These are phyloP conservation scores for Opisthograptis luteolata DNA, from an alignment of 2,888 invertebrate species.

Conservation along the genomic window DNA sequence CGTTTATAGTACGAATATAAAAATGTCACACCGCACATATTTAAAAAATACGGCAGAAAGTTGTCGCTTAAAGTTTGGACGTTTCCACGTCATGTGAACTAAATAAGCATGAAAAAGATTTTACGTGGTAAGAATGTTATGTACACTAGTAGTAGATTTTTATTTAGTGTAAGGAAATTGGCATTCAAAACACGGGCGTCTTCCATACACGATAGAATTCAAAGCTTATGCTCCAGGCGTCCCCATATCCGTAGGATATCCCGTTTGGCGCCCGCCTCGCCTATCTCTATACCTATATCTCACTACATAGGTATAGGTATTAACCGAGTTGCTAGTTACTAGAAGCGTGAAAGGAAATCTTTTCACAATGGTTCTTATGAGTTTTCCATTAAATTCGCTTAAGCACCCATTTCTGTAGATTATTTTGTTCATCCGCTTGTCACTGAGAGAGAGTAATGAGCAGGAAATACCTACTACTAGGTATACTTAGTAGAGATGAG, in stretches of 20 bases:
- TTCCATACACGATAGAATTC: conserved; percentile 20
- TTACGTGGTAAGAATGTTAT: conserved; percentile 18
- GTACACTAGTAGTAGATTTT: conserved; percentile 9
- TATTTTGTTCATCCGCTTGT: no score
- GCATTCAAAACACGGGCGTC: conserved; percentile 12
- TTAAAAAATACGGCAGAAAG: conserved; percentile 1
- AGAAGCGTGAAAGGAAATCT: not conserved
- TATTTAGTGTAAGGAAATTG: conserved; percentile 18
- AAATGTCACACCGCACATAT: no score
- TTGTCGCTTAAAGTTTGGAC: conserved; percentile 9
- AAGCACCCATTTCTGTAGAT: no score
- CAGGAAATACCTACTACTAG: no score
- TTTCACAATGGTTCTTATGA: conserved; percentile 1
- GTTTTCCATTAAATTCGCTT: not conserved
- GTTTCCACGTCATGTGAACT: conserved; percentile 11
- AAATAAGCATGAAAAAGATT: conserved; percentile 14
- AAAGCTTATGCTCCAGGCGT: conserved; percentile 11
- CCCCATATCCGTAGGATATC: conserved; percentile 23
- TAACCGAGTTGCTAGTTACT: not conserved
- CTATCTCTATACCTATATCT: conserved; percentile 11
- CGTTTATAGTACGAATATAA: conserved; percentile 17
- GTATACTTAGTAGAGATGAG: no score
- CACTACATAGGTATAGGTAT: conserved; percentile 8
- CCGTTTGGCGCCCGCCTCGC: conserved; percentile 12
- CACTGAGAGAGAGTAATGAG: no score